Evolutionary conservation across 2,113 vertebrate genomes (phyloP), one percentile per base, ranked within the genome.

Genomic region (Corythoichthys haematopterus): DNA sequence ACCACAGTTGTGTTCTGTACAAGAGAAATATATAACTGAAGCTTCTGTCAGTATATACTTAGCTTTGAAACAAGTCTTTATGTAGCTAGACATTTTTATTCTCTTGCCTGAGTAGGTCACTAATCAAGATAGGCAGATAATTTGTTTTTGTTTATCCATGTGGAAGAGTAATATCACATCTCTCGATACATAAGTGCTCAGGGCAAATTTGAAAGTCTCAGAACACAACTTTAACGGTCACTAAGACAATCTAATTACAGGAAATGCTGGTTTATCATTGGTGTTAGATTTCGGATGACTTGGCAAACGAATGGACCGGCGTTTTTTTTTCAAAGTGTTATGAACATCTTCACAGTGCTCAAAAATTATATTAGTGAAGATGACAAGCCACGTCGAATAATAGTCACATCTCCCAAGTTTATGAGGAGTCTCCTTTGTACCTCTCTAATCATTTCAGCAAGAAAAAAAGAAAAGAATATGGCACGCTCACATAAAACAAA

Each of bases 101-200:
- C 79, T 83, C 63, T 68, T 68, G 72, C 77, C 43, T 74, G 76
- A 82, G 82, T 78, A 81, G 79, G 82, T 81, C 84, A 75, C 80
- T 82, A 88, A 87, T 89, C 86, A 87, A 76, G 75, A 70, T 73
- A 68, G 71, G 71, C 86, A 83, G 79, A 86, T 85, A 82, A 86
- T 77, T 86, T 52, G 64, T 75, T 78, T 79, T 81, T 82, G 76
- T 69, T 67, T 70, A 77, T 79, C 84, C 82, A 78, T 73, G 72
- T 76, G 79, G 80, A 85, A 85, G 82, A 87, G 78, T 81, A 86
- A 85, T 89, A 82, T 82, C 80, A 85, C 84, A 79, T 82, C 69
- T 77, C 80, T 79, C 66, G 70, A 73, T 74, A 79, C 76, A 80
- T 52, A 67, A 73, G 64, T 77, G 70, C 81, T 83, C 68, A 43